Conservation (phyloP, 2,797 vertebrate species). For the Gobio occitaniae region DNA sequence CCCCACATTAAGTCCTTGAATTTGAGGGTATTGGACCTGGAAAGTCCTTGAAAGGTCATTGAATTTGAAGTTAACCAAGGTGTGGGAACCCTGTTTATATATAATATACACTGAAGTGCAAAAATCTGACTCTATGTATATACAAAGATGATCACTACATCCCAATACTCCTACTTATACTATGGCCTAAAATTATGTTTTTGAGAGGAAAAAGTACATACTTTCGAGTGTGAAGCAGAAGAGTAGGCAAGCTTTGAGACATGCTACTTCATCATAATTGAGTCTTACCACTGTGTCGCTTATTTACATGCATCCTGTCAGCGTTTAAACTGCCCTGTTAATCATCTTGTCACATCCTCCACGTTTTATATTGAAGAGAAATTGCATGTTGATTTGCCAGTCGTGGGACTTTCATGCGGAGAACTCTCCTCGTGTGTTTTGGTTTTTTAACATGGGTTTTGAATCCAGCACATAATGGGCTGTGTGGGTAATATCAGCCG, state of each 20-base stretch:
- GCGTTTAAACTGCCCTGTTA: neutral
- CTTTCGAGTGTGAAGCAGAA: neutral
- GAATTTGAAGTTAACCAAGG: no score
- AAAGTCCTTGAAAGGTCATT: no score
- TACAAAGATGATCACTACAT: neutral
- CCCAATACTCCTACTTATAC: neutral
- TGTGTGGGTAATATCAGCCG: neutral
- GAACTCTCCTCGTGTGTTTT: neutral
- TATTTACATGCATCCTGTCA: slow-evolving; percentile 5
- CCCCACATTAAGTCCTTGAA: no score
- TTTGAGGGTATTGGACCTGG: no score
- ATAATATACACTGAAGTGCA: neutral
- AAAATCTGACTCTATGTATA: neutral
- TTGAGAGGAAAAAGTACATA: neutral
- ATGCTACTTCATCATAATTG: neutral
- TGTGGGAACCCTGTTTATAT: neutral
- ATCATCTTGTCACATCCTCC: neutral
- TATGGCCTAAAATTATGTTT: neutral
- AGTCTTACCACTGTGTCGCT: neutral
- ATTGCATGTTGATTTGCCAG: neutral
- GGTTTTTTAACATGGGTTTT: neutral
- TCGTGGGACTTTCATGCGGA: neutral
- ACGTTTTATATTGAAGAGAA: neutral
- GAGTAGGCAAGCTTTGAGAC: neutral
- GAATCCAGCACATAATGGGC: neutral